phyloP scores from a whole-genome alignment of 2,888 invertebrate species.

The Sceliomorpha sp. region DNA sequence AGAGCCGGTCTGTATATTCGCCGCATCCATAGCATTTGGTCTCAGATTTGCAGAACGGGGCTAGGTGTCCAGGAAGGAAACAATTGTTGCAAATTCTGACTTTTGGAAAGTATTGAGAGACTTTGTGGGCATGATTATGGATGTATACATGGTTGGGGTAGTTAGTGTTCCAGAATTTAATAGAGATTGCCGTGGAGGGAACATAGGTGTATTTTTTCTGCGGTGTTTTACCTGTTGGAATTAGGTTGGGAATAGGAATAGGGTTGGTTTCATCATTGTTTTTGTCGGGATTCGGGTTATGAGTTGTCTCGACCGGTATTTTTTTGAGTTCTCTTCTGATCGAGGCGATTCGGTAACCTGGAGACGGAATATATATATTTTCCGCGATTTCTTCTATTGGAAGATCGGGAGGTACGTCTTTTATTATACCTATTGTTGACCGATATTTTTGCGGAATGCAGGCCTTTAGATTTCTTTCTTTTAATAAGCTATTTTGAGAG shows the following conservation, averaged over 20 bases:
- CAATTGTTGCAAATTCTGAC: slow-evolving; percentile 4
- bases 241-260: no score
- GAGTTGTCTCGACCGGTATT: no score
- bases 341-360: slow-evolving; percentile 4
- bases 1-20: not conserved
- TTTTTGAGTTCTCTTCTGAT: slow-evolving; percentile 2
- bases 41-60: not conserved
- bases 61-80: slow-evolving; percentile 4
- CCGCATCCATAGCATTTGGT: slow-evolving; percentile 13
- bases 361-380: slow-evolving; percentile 8
- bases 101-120: slow-evolving; percentile 3
- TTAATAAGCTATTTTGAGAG: not conserved
- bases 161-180: slow-evolving; percentile 3
- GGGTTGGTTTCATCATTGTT: not conserved
- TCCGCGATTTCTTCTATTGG: slow-evolving; percentile 5
- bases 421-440: slow-evolving; percentile 8
- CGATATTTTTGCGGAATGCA: slow-evolving; percentile 11
- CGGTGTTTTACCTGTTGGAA: not conserved
- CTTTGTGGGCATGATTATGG: no score
- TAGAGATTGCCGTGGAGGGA: slow-evolving; percentile 6
- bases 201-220: not conserved
- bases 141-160: no score
- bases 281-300: no score
- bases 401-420: not conserved
- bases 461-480: not conserved